A percentile compares a stretch with the other conserved stretches of the same genome.
These are phyloP conservation scores for Pachydiplax longipennis DNA, from an alignment of 2,888 invertebrate genomes.

Conservation along the genomic window DNA sequence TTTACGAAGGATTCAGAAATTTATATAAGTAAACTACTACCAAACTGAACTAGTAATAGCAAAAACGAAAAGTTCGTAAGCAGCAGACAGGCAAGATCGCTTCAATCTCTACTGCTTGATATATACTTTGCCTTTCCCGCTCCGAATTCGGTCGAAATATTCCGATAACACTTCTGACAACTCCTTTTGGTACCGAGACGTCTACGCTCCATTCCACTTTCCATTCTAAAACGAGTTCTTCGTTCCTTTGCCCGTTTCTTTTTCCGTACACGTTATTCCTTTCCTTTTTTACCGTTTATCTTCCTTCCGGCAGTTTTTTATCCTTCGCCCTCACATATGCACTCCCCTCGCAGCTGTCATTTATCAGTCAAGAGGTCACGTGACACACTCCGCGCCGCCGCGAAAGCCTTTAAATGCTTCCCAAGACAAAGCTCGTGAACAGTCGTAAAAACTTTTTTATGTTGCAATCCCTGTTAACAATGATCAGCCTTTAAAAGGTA, in stretches of 20 bases:
- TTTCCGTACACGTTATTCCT: neutral
- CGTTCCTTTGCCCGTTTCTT: neutral
- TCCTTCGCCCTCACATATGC: neutral
- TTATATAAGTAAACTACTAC: too few species aligned
- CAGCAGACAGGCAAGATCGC: too few species aligned
- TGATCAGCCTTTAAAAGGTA: too few species aligned
- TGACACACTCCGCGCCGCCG: neutral
- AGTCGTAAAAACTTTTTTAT: too few species aligned
- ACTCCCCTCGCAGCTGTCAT: constrained; percentile 9
- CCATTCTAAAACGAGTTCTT: neutral
- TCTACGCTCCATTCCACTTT: neutral
- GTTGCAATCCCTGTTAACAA: too few species aligned
- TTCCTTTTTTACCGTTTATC: neutral
- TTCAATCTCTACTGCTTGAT: too few species aligned
- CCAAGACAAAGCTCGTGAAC: neutral
- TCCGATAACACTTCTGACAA: too few species aligned
- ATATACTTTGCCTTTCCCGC: too few species aligned
- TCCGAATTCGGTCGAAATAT: too few species aligned
- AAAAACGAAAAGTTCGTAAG: too few species aligned
- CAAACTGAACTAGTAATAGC: too few species aligned
- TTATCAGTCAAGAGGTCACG: constrained; percentile 31
- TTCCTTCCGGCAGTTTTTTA: neutral
- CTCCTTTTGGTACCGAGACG: neutral
- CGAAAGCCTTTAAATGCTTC: neutral
- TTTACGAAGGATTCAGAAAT: too few species aligned